These are phyloP conservation scores for Phenganax marumi DNA, from an alignment of 92 coral and sea anemone genomes.

Conservation along the genomic window DNA sequence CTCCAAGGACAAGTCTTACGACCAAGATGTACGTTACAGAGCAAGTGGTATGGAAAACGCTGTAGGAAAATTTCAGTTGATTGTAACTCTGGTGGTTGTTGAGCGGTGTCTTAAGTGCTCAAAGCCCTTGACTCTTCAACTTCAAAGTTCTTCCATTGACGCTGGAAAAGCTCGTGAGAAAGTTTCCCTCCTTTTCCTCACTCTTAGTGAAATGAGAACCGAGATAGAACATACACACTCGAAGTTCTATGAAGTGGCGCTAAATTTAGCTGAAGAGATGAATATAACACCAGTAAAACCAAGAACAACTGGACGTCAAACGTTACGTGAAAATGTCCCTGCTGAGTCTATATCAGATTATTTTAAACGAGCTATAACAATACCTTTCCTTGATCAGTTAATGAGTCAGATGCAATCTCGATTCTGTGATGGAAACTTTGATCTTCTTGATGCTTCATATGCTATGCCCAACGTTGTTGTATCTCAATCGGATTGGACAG, in stretches of 20 bases:
- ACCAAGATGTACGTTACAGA: slow-evolving; percentile 32
- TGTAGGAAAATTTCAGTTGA: slow-evolving; percentile 23
- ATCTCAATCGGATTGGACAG: too few relatives aligned
- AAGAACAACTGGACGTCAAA: slow-evolving; percentile 5
- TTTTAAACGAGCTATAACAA: too few relatives aligned
- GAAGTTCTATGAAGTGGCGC: slow-evolving; percentile 21
- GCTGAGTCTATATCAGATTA: too few relatives aligned
- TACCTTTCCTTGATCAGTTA: too few relatives aligned
- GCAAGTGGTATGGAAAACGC: slow-evolving; percentile 34
- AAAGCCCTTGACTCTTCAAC: slow-evolving; percentile 37
- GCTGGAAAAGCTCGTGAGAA: slow-evolving; percentile 37
- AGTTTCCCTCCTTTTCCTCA: slow-evolving; percentile 26
- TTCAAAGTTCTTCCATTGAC: slow-evolving; percentile 35
- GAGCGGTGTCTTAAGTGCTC: slow-evolving; percentile 29
- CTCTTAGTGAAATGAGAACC: slow-evolving; percentile 7
- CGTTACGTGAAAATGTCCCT: slow-evolving; percentile 18
- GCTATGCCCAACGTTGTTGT: too few relatives aligned
- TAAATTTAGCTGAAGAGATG: slow-evolving; percentile 13
- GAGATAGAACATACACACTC: slow-evolving; percentile 30
- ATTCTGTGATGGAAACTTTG: too few relatives aligned
- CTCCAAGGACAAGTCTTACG: too few relatives aligned
- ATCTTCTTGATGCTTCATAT: too few relatives aligned
- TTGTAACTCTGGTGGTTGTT: slow-evolving; percentile 31
- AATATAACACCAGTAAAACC: not conserved
- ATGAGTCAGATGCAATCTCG: too few relatives aligned